Conservation (phyloP, 2,888 invertebrate genomes). For the Sisyra terminalis region DNA sequence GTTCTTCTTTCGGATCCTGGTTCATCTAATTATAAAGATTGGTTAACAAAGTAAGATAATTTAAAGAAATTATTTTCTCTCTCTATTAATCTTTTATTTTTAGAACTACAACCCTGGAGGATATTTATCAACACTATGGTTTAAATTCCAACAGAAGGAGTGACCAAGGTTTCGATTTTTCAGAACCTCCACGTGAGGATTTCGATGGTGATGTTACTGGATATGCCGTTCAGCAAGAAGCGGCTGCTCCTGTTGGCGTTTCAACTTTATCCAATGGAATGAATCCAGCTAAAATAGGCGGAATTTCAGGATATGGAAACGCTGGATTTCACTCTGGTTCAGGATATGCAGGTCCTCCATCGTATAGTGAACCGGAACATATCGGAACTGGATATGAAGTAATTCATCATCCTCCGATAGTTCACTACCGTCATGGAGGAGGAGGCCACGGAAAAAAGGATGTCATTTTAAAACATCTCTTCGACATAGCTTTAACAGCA, state of each 20-base stretch:
- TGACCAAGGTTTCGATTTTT: constrained; percentile 24
- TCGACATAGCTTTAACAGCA: constrained; percentile 66
- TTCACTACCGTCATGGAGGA: constrained; percentile 22
- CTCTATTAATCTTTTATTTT: constrained; percentile 9
- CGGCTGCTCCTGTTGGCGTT: constrained; percentile 10
- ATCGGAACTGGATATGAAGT: neutral
- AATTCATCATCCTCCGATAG: constrained; percentile 16
- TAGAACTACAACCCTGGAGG: constrained; percentile 54
- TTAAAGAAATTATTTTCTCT: neutral
- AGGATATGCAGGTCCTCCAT: constrained; percentile 21
- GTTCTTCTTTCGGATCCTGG: constrained; percentile 49
- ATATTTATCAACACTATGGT: constrained; percentile 47
- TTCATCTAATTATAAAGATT: constrained; percentile 54
- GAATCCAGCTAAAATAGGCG: constrained; percentile 5
- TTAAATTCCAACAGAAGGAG: constrained; percentile 15
- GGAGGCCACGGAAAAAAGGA: constrained; percentile 30
- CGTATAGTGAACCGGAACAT: neutral
- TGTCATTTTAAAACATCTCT: constrained; percentile 51
- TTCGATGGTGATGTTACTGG: constrained; percentile 44
- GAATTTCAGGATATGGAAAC: neutral
- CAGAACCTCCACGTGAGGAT: constrained; percentile 28
- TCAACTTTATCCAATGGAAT: neutral
- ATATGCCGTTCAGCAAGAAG: constrained; percentile 24
- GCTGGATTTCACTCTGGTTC: constrained; percentile 9
- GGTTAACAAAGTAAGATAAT: constrained; percentile 50